Evolutionary conservation across 2,113 vertebrate genomes (phyloP), one percentile per base, ranked within the genome.

Genomic region (Eira barbara): DNA sequence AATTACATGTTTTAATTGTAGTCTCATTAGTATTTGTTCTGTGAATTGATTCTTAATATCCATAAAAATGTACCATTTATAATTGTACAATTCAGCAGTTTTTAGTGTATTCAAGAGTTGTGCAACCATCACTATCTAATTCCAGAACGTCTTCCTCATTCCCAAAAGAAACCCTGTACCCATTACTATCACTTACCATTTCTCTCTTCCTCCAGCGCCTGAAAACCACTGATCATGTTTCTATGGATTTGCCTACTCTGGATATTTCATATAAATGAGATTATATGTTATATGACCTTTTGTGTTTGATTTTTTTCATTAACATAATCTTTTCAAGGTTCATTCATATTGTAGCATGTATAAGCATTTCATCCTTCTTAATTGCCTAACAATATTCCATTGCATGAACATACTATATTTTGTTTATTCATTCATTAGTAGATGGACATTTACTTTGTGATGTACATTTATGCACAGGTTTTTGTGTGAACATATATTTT

Each of bases 401-500:
- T 63, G 21, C 59, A 20, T 71, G 57, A 11, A 47, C 29, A 49
- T 57, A 65, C 13, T 74, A 63, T 9, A 73, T 65, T 89, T 93
- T 89, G n/a, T 79, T 89, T 78, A 74, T 76, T 61, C 12, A 96
- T 93, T 96, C 47, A 89, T 78, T 39, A 69, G 9, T 80, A 71
- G 29, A 73, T 95, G 36, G 17, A 57, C 57, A 74, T 74, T 91
- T 80, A 42, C 31, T 36, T 89, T 89, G 27, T 61, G 79, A 34
- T 79, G 45, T 94, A 42, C 1, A 73, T 82, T 88, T 14, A 31
- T 55, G 34, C 52, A 52, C 10, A 83, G 55, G 7, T 29, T 87
- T 93, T 94, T 57, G 31, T 83, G 13, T 57, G 31, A 96, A 57
- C 34, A n/a, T 89, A 73, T 82, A 27, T 65, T 92, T 96, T 91